Base-by-base conservation (phyloP, 2,888 invertebrate genomes). In the Acronicta leporina region DNA sequence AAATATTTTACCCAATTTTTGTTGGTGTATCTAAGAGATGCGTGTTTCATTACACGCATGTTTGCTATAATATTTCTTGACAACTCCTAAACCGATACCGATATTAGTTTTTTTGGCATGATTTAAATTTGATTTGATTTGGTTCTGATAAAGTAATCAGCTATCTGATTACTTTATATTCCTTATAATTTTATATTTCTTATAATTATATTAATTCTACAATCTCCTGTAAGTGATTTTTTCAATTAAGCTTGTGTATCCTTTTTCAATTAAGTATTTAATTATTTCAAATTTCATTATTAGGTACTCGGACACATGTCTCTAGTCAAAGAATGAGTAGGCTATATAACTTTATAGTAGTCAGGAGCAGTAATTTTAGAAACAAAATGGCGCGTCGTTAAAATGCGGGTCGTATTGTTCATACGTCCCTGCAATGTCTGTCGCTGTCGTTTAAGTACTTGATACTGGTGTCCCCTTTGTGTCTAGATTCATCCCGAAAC, bases 321-420 rank as follows among this genome's bases (percentile, higher is more conserved):
- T 41, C 15, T 49, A 54, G 38, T 49, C 58, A 55, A 67, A 55
- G 63, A 72, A 68, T 67, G 41, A 69, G 48, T 67, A 67, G 60
- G 68, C 64, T 64, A 55, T 58, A 58, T 56, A 68, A 64, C 52
- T 68, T 64, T 63, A 59, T 53, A 64, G 56, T 58, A 67, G 72
- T 72, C 73, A 61, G 71, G 61, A 64, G 64, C 68, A 64, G 63
- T 63, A 51, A 60, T 48, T 66, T 47, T 59, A 61, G 68, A 69
- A 74, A 64, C 58, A 66, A 79, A 81, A 79, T 78, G 73, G 75
- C 50, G 16, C 30, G 74, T 82, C 80, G 72, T 68, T 68, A 59
- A 69, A 79, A 87, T 87, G 83, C 87, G 87, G 86, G 86, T 65
- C 47, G 83, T 71, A 83, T 87, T 87, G 85, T 86, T 82, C 81